phyloP scores from a whole-genome alignment of 2,888 invertebrate species.

The Miltochrista miniata region DNA sequence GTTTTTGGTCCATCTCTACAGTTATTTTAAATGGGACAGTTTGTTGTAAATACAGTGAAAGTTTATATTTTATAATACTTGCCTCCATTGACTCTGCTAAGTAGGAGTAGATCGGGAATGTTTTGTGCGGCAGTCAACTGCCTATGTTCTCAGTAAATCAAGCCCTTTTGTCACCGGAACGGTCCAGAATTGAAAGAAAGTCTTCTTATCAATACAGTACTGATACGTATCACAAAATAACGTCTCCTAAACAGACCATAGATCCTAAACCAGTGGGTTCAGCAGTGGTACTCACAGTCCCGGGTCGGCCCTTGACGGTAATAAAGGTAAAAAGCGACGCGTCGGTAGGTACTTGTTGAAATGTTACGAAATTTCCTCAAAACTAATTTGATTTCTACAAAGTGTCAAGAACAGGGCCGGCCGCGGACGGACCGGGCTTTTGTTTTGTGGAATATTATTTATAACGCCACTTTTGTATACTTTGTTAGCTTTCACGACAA shows the following conservation, averaged over 20 bases:
- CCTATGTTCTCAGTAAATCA: too few relatives aligned
- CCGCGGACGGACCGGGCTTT: slow-evolving; percentile 31
- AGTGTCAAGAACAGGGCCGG: slow-evolving; percentile 53
- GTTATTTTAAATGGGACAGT: slow-evolving; percentile 17
- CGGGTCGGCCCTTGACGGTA: slow-evolving; percentile 13
- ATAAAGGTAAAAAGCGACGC: slow-evolving; percentile 35
- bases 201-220: neutral
- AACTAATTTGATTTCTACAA: slow-evolving; percentile 53
- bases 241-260: neutral
- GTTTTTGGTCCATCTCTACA: slow-evolving; percentile 21
- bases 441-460: slow-evolving; percentile 52
- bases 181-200: neutral
- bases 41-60: too few relatives aligned
- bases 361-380: slow-evolving; percentile 34
- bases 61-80: too few relatives aligned
- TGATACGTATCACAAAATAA: too few relatives aligned
- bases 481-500: slow-evolving; percentile 28
- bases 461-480: slow-evolving; percentile 46
- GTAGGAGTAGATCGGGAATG: too few relatives aligned
- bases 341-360: slow-evolving; percentile 27
- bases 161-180: too few relatives aligned
- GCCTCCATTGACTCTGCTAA: too few relatives aligned
- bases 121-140: too few relatives aligned
- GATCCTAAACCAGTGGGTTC: slow-evolving; percentile 7
- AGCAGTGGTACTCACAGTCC: slow-evolving; percentile 5